Conservation (phyloP, 2,797 vertebrate species). For the Selene dorsalis region DNA sequence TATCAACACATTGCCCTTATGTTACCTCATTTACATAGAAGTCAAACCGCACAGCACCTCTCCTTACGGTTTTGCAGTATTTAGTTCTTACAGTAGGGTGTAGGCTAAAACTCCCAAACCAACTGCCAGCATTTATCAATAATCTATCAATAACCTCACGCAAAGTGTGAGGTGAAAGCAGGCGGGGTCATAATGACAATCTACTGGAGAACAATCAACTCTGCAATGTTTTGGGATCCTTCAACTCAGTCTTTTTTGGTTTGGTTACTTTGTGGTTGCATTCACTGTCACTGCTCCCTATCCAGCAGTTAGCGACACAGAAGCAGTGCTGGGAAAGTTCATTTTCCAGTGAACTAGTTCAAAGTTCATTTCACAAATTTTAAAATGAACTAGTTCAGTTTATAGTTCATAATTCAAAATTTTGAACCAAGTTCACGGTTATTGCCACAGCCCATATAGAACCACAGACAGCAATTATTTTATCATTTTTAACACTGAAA, state of each 20-base stretch:
- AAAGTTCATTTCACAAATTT: too few species aligned
- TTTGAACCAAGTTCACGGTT: too few species aligned
- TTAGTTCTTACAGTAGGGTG: neutral
- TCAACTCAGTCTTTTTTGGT: neutral
- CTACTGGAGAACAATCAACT: neutral
- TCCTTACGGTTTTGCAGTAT: neutral
- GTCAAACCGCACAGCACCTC: neutral
- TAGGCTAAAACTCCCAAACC: neutral
- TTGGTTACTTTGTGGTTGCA: neutral
- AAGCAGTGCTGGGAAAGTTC: too few species aligned
- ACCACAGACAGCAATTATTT: too few species aligned
- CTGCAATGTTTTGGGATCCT: neutral
- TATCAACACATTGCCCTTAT: slow-evolving; percentile 12
- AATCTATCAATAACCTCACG: too few species aligned
- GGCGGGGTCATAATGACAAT: neutral
- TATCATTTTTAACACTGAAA: too few species aligned
- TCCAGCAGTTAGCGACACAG: neutral
- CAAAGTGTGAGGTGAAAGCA: neutral
- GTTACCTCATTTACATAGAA: slow-evolving; percentile 23
- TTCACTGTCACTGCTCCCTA: neutral
- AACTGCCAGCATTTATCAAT: slow-evolving; percentile 1
- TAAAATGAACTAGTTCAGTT: too few species aligned
- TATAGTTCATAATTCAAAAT: too few species aligned
- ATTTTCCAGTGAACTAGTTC: too few species aligned
- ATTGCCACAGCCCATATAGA: too few species aligned